A percentile compares a stretch with the other conserved stretches of the same genome.
phyloP scores from a whole-genome alignment of 2,113 vertebrate species.

The Odontesthes bonariensis region DNA sequence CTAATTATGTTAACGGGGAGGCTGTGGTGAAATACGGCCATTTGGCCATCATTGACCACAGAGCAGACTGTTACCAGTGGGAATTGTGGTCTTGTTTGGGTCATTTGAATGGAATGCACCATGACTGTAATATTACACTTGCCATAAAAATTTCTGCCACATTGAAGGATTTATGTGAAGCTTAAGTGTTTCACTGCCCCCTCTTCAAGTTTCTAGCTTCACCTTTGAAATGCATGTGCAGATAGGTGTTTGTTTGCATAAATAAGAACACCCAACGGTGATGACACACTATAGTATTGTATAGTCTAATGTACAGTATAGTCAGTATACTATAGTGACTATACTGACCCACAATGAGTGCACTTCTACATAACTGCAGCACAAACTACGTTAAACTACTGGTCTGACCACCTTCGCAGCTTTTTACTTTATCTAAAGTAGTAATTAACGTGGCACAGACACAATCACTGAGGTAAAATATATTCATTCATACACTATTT shows the following conservation, averaged over 20 bases:
- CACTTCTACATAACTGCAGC: not conserved
- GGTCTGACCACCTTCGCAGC: not conserved
- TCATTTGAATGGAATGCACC: constrained; percentile 16
- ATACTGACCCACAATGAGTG: not conserved
- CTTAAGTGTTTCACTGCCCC: not conserved
- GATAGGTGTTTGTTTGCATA: not conserved
- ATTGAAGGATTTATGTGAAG: not conserved
- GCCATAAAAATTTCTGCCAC: not conserved
- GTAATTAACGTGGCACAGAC: not conserved
- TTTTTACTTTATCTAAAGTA: not conserved
- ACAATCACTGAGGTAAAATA: not conserved
- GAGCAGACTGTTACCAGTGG: constrained; percentile 9
- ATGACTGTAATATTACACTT: not conserved
- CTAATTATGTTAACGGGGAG: constrained; percentile 72
- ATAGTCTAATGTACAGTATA: no score
- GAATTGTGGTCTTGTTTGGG: constrained; percentile 27
- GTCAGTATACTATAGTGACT: no score
- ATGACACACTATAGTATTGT: constrained; percentile 8
- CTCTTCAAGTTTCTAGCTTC: not conserved
- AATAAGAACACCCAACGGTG: not conserved
- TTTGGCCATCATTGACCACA: constrained; percentile 45
- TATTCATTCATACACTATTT: not conserved
- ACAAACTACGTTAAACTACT: not conserved
- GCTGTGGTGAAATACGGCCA: constrained; percentile 43
- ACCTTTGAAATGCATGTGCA: not conserved